Conservation (phyloP, 2,113 vertebrate species). For the Elaphurus davidianus region DNA sequence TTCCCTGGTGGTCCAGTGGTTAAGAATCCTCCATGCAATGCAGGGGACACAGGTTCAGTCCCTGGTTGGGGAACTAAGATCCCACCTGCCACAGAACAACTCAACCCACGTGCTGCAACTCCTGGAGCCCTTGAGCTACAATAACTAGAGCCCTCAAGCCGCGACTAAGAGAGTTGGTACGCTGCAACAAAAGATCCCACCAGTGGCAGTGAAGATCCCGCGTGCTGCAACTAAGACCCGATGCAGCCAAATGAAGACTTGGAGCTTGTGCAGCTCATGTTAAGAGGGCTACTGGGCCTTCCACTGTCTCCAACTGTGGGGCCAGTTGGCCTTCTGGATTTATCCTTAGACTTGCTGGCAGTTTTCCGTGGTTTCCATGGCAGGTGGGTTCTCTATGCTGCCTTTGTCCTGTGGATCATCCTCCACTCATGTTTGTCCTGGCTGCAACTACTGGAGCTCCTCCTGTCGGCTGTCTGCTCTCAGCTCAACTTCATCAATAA, state of each 20-base stretch:
- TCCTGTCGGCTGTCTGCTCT: neutral
- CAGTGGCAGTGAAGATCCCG: neutral
- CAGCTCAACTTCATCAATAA: slow-evolving; percentile 38
- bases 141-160: neutral
- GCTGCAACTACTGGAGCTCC: neutral
- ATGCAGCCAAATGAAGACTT: neutral
- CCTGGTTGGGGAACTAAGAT: neutral
- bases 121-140: neutral
- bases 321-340: neutral
- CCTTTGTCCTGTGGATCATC: neutral
- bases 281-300: neutral
- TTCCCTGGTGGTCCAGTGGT: neutral
- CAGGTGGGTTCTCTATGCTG: neutral
- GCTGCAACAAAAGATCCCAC: neutral
- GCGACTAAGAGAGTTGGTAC: neutral
- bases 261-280: neutral
- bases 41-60: neutral
- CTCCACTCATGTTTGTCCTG: neutral
- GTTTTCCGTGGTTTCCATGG: neutral
- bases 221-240: neutral
- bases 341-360: neutral
- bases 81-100: neutral
- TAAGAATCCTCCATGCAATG: neutral
- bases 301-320: neutral
- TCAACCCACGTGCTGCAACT: neutral